A percentile compares a stretch with the other conserved stretches of the same genome.
Evolutionary conservation across 1,140 invertebrate genomes (phyloP).

Genomic region (Drosophila bocki): DNA sequence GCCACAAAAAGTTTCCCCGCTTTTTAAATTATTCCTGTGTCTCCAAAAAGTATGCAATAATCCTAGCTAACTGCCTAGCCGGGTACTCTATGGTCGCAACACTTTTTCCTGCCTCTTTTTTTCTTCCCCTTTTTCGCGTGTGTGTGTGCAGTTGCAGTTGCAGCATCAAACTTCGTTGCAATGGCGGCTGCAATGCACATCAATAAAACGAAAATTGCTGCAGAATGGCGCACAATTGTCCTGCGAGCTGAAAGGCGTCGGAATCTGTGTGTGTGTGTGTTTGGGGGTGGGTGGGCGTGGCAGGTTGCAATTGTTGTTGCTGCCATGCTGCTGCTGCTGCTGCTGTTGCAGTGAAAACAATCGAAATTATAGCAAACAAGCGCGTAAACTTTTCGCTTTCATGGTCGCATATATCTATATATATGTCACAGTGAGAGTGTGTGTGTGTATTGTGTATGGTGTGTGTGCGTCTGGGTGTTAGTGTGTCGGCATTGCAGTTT

Average conservation of each 20-base stretch:
- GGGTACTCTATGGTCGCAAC: slow-evolving; percentile 1
- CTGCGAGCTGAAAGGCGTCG: slow-evolving; percentile 32
- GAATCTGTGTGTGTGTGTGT: slow-evolving; percentile 27
- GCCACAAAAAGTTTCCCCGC: neutral
- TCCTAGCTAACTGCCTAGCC: neutral
- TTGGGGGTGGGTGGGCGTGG: slow-evolving; percentile 19
- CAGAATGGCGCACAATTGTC: slow-evolving; percentile 61
- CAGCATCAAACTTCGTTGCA: slow-evolving; percentile 58
- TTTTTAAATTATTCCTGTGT: neutral
- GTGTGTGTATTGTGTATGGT: slow-evolving; percentile 16
- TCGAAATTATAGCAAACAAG: slow-evolving; percentile 83
- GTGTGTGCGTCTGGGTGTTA: slow-evolving; percentile 25
- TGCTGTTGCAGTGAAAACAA: slow-evolving; percentile 73
- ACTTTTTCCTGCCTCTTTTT: neutral
- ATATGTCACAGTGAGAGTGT: slow-evolving; percentile 29
- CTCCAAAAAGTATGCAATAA: neutral
- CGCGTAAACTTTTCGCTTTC: slow-evolving; percentile 81
- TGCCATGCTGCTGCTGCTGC: slow-evolving; percentile 8
- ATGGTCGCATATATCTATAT: slow-evolving; percentile 36
- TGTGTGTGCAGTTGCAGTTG: slow-evolving; percentile 33
- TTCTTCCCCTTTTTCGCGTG: slow-evolving; percentile 5
- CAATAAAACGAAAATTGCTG: slow-evolving; percentile 78
- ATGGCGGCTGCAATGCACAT: slow-evolving; percentile 53
- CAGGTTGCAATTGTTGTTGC: slow-evolving; percentile 24
- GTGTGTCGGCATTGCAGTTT: slow-evolving; percentile 54